A percentile compares a stretch with the other conserved stretches of the same genome.
phyloP scores from a whole-genome alignment of 1,140 invertebrate genomes.

The Polypedilum vanderplanki region DNA sequence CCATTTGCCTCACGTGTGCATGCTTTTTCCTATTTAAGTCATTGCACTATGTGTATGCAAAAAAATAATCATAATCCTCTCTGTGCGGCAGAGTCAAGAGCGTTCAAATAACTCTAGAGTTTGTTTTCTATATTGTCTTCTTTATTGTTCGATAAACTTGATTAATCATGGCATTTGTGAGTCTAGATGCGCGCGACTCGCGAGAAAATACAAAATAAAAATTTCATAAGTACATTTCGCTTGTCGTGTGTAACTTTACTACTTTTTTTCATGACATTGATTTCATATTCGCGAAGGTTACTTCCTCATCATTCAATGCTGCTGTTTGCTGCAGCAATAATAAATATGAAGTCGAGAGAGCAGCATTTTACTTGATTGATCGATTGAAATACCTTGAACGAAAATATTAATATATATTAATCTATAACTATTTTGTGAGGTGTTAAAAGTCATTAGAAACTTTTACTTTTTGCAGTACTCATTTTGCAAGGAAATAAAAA shows the following conservation, averaged over 20 bases:
- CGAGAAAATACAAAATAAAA: too few relatives aligned
- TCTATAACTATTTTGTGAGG: not conserved
- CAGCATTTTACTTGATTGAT: not conserved
- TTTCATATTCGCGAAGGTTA: not conserved
- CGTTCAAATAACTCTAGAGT: not conserved
- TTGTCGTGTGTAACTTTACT: not conserved
- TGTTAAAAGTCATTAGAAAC: not conserved
- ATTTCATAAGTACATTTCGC: too few relatives aligned
- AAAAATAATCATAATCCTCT: conserved; percentile 6
- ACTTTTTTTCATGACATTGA: conserved; percentile 13
- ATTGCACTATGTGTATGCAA: not conserved
- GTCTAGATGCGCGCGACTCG: too few relatives aligned
- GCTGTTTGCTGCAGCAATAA: not conserved
- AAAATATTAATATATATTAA: conserved; percentile 19
- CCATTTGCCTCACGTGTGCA: not conserved
- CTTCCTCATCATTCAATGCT: conserved; percentile 10
- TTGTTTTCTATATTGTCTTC: not conserved
- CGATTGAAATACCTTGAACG: not conserved
- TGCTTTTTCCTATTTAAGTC: conserved; percentile 18
- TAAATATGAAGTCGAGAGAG: not conserved
- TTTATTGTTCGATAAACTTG: conserved; percentile 12
- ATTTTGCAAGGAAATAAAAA: not conserved
- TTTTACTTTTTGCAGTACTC: not conserved
- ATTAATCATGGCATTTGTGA: not conserved
- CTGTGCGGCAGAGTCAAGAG: not conserved